Conservation (phyloP, 2,113 vertebrate species). For the Rhadina sibilatrix region DNA sequence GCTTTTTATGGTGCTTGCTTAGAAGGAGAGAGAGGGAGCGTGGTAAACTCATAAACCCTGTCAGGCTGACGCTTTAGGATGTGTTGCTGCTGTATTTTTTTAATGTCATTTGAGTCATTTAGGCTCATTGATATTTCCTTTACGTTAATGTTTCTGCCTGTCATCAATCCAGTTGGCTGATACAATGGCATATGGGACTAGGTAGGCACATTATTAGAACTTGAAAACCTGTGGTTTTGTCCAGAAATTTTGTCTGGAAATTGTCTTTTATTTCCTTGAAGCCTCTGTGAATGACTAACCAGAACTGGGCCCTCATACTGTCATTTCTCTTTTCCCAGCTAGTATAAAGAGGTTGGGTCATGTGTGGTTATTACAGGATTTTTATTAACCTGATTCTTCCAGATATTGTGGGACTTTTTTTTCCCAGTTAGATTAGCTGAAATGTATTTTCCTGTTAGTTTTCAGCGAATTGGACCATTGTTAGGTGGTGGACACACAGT, state of each 20-base stretch:
- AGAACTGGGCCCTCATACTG: not conserved
- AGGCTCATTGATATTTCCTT: slow-evolving; percentile 6
- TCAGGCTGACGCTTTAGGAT: not conserved
- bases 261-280: not conserved
- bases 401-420: not conserved
- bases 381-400: slow-evolving; percentile 6
- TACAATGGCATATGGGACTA: not conserved
- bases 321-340: not conserved
- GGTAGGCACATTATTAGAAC: not conserved
- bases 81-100: not conserved
- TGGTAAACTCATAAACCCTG: slow-evolving; percentile 30
- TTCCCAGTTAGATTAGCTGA: not conserved
- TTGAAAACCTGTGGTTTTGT: not conserved
- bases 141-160: not conserved
- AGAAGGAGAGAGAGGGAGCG: not conserved
- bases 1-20: slow-evolving; percentile 51
- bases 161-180: not conserved
- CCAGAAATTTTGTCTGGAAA: not conserved
- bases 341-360: not conserved
- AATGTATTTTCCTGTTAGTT: not conserved
- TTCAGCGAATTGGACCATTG: not conserved
- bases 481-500: not conserved
- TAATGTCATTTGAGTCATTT: slow-evolving; percentile 21
- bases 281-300: not conserved
- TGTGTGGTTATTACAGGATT: not conserved